Evolutionary conservation across 2,113 vertebrate genomes (phyloP), one percentile per base, ranked within the genome.

Genomic region (Trematomus loennbergii): DNA sequence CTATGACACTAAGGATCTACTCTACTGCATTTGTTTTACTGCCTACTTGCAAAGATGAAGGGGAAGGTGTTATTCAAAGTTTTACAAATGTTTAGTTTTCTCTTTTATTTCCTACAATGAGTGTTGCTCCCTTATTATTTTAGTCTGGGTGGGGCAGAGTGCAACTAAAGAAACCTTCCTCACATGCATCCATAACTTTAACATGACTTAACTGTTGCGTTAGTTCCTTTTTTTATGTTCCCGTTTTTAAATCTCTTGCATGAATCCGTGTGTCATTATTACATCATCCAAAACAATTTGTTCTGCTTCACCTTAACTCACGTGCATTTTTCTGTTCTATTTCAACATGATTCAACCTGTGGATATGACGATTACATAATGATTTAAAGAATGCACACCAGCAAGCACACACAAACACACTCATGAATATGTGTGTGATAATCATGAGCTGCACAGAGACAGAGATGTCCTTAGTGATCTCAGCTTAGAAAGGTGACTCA

Each of bases 401-500:
- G 8, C 15, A 50, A 10, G n/a, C 17, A 20, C 18, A 62, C 40
- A 20, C 60, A 63, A 18, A 54, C 9, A 18, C 16, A 29, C 9
- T 29, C 20, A 46, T 5, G 29, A 22, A 48, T 45, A 12, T 20
- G 22, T 65, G 58, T 22, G 57, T 67, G 70, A 55, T 69, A 43
- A 69, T 69, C 52, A 77, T 75, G 78, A 72, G 76, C 83, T 66
- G 71, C 57, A 79, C 50, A 68, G 74, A 68, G 62, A 16, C 69
- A 78, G 69, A 83, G 82, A 89, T 78, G 84, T 90, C 68, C 67
- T 61, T 6, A 43, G 48, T 68, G 79, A 89, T 75, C 83, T 89
- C 63, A 80, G 78, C 81, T 87, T 87, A 83, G 76, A 7, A 72
- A 55, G 72, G 83, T 88, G 89, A 89, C 82, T 89, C 89, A 92